A percentile compares a stretch with the other conserved stretches of the same genome.
Conservation (phyloP, 2,888 invertebrate genomes). For the Timema cristinae region DNA sequence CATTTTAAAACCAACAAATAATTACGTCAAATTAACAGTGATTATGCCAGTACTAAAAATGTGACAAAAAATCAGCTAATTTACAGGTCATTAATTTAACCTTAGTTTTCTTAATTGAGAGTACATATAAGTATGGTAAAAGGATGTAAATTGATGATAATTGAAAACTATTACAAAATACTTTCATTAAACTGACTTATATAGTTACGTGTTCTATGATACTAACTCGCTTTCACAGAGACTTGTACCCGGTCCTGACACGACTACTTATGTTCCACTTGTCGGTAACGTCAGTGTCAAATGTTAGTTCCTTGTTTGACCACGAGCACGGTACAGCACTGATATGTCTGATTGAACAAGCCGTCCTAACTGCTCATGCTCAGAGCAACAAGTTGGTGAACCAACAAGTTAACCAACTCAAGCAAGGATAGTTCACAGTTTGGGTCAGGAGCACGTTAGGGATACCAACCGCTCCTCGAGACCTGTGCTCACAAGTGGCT, state of each 20-base stretch:
- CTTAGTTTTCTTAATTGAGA: no score
- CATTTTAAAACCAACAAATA: no score
- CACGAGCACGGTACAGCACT: slow-evolving; percentile 57
- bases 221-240: slow-evolving; percentile 38
- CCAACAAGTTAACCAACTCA: neutral
- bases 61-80: no score
- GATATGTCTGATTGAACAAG: slow-evolving; percentile 38
- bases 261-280: slow-evolving; percentile 57
- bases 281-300: slow-evolving; percentile 51
- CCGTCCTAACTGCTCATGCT: slow-evolving; percentile 37
- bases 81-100: no score
- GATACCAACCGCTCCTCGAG: slow-evolving; percentile 24
- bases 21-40: no score
- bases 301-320: slow-evolving; percentile 49
- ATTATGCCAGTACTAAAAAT: no score
- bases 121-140: no score
- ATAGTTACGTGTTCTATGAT: no score
- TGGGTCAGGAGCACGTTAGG: slow-evolving; percentile 17
- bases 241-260: slow-evolving; percentile 53
- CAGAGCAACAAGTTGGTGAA: slow-evolving; percentile 22
- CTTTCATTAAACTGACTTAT: no score
- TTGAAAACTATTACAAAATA: no score
- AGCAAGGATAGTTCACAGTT: neutral
- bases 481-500: slow-evolving; percentile 38
- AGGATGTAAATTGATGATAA: no score